Evolutionary conservation across 2,797 vertebrate species (phyloP), one percentile per base, ranked within the genome.

Genomic region (Crocodylus rhombifer): DNA sequence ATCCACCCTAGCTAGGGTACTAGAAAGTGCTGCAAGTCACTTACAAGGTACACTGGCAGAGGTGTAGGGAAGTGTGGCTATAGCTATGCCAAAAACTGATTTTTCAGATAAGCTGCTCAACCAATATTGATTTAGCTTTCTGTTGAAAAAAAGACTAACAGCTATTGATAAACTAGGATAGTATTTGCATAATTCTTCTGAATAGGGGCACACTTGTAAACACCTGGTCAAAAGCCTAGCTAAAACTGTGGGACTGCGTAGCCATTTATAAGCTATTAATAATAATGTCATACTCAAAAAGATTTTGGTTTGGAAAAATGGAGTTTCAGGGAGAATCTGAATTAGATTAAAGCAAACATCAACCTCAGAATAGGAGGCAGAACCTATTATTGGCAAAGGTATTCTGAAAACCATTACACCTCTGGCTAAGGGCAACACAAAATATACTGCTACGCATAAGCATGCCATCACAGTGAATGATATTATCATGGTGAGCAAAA

Each of bases 261-360:
- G 36, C 20, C 26, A 73, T 25, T 73, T 73, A 51, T 51, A 51
- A 51, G 42, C 42, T 51, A 51, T 51, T 51, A 51, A 51, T 51
- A 51, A 74, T 65, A 76, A 26, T 67, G 74, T 78, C 21, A 91
- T n/a, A 79, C 21, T 6, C 90, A 71, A 93, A 84, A 67, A 88
- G 62, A 86, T 77, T 89, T 90, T 80, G 25, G 33, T 77, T n/a
- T 23, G 14, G 11, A 64, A 77, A 82, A 30, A 10, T 71, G 78
- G 67, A 73, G 81, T 95, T 95, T 78, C 74, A 82, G 91, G 88
- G 87, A 95, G 93, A 95, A 96, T 63, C 69, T 91, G 55, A 91
- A 91, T 91, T 85, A 92, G 71, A 92, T 89, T 94, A 96, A 97
- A 96, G 88, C 58, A 96, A 79, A 63, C 2, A 17, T 86, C 94